Conservation (phyloP, 2,888 invertebrate species). For the Aleiodes leptofemur region DNA sequence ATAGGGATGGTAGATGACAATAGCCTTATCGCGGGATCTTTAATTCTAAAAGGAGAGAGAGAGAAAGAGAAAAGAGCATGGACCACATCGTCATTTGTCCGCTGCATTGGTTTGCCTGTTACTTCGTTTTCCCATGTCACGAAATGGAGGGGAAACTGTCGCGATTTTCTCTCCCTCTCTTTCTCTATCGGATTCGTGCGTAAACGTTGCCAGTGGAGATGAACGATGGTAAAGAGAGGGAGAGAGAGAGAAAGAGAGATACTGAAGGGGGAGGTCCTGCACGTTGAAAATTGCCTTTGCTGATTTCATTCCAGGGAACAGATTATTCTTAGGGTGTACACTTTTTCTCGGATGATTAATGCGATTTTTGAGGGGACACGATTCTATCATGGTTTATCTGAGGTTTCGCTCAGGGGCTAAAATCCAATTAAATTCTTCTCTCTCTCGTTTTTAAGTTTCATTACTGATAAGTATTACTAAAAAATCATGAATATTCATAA, state of each 20-base stretch:
- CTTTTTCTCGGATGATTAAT: slow-evolving; percentile 70
- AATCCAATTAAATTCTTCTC: slow-evolving; percentile 51
- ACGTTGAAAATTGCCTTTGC: slow-evolving; percentile 73
- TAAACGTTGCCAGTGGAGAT: slow-evolving; percentile 47
- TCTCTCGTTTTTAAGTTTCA: slow-evolving; percentile 7
- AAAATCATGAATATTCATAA: no score
- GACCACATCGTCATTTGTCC: slow-evolving; percentile 73
- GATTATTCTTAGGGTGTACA: slow-evolving; percentile 72
- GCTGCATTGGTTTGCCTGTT: slow-evolving; percentile 62
- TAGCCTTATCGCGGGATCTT: slow-evolving; percentile 73
- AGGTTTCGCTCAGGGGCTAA: slow-evolving; percentile 32
- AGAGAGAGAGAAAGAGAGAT: slow-evolving; percentile 47
- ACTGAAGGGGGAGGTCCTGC: slow-evolving; percentile 30
- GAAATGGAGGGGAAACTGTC: slow-evolving; percentile 31
- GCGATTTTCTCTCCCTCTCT: no score
- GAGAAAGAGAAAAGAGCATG: slow-evolving; percentile 53
- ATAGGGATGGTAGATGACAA: slow-evolving; percentile 55
- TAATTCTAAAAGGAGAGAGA: slow-evolving; percentile 70
- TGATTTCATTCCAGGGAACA: slow-evolving; percentile 74
- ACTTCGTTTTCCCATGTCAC: slow-evolving; percentile 27
- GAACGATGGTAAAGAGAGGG: slow-evolving; percentile 22
- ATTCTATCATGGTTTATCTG: slow-evolving; percentile 52
- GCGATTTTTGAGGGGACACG: slow-evolving; percentile 65
- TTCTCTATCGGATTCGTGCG: slow-evolving; percentile 35
- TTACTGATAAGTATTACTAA: neutral